Percentiles rank a stretch among this genome's conserved stretches.
Evolutionary conservation across 2,113 vertebrate species (phyloP).

Genomic region (Myotis brandtii): DNA sequence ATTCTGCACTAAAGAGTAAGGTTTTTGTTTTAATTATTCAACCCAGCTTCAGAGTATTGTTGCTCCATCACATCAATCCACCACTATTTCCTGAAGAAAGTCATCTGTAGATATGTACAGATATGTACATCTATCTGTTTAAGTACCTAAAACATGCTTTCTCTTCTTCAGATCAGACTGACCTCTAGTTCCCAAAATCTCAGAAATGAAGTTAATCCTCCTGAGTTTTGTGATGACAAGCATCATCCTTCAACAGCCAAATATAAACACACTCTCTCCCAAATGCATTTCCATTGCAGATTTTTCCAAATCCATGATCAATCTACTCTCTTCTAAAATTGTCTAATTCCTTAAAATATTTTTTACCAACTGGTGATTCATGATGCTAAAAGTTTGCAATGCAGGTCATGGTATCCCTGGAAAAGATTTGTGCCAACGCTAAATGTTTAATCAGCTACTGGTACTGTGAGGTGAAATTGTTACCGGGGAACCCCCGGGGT

Average conservation of each 20-base stretch:
- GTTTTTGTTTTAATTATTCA: neutral
- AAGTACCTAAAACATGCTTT: neutral
- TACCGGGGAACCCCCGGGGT: too few relatives aligned
- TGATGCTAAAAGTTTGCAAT: neutral
- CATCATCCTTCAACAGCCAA: neutral
- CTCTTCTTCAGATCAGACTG: neutral
- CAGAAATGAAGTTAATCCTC: neutral
- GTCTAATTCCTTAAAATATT: conserved; percentile 32
- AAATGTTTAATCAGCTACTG: neutral
- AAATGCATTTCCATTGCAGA: neutral
- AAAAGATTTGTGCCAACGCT: neutral
- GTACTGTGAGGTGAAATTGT: neutral
- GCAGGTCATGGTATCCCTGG: neutral
- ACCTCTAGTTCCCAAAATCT: neutral
- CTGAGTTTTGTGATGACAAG: neutral
- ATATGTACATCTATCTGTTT: neutral
- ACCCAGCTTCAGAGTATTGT: neutral
- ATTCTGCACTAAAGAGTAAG: neutral
- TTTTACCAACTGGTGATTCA: conserved; percentile 9
- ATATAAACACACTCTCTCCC: neutral
- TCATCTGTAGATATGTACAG: neutral
- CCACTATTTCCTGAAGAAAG: neutral
- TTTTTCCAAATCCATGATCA: neutral
- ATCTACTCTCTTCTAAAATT: conserved; percentile 13
- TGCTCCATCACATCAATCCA: neutral